Evolutionary conservation across 2,113 vertebrate species (phyloP), one percentile per base, ranked within the genome.

Genomic region (Bubo blakistoni): DNA sequence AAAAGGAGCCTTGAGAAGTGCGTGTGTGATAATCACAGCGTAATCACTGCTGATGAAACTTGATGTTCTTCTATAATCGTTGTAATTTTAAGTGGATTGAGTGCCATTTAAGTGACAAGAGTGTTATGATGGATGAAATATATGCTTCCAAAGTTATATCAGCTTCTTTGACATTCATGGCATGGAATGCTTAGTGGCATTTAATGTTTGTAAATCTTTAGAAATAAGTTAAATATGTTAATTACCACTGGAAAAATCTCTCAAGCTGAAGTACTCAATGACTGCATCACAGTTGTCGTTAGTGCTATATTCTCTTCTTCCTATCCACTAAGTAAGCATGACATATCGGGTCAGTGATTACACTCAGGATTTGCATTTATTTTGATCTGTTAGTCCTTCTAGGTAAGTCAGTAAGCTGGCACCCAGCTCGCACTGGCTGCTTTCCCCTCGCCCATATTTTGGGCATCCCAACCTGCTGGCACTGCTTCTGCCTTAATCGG

Each of bases 201-300:
- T 90, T 70, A 65, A 85, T 96, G 88, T 97, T 98, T 98, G 97
- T 96, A 97, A 97, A 97, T 94, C 87, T 96, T 90, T 47, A 92
- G 93, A 95, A 97, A 95, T 95, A 94, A 93, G 92, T 96, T 95
- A 97, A 97, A 97, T 97, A 86, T 90, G 73, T 96, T 97, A 97
- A 97, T 97, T 97, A 67, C 78, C 92, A 32, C 82, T 81, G 63
- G 71, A 96, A 93, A 96, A 83, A 70, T 73, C 82, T 97, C 63
- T 81, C 91, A 81, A 90, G 81, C 38, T 96, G 74, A 97, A 97
- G 69, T 58, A 92, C 71, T 89, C 92, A 70, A 27, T 47, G 81
- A 67, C 65, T 77, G 9, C 30, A 26, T 58, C 65, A 51, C 17
- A 78, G 51, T 44, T 86, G 80, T 70, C 13, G 25, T 73, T 81